Base-by-base conservation (phyloP, 2,888 invertebrate genomes). In the Eupithecia tripunctaria region DNA sequence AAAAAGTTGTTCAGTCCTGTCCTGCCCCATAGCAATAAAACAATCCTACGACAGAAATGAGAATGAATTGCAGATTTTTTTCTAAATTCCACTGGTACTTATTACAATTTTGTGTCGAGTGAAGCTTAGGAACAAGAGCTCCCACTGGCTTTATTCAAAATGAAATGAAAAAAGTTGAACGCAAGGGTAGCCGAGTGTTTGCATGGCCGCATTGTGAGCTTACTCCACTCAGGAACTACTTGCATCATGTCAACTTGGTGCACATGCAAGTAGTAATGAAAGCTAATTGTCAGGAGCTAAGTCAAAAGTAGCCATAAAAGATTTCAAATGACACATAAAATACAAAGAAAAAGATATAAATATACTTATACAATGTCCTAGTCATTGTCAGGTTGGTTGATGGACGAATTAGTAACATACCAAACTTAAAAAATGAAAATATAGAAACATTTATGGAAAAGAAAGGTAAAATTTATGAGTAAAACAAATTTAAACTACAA, bases 121-220 rank as follows among this genome's bases (percentile, higher is more conserved):
- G 67, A 62, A 73, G 72, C 72, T 75, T 75, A 75, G 70, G 67
- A 66, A 71, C 32, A 41, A 65, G 66, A 65, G 67, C 75, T 43
- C n/a, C 72, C 65, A 66, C 75, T 70, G 14, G 43, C 63, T 75
- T 76, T 72, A 70, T 84, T 82, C 81, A 81, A 85, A 86, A 86
- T 83, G 83, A 88, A 88, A 89, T 88, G 87, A 88, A 88, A 88
- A 88, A 88, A 88, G 88, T 88, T 88, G 78, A 79, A 71, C 79
- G 76, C 75, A 67, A 76, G 73, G 76, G 71, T 68, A 73, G 67
- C 69, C 32, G 77, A 87, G 86, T 88, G 86, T 86, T 88, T 88
- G 88, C 85, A 85, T 78, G 79, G 80, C 82, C 79, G 82, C 82
- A 80, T 81, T 79, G 80, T 78, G 78, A 82, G 78, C 83, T 80